phyloP scores from a whole-genome alignment of 2,797 vertebrate genomes.

The Knipowitschia caucasica region DNA sequence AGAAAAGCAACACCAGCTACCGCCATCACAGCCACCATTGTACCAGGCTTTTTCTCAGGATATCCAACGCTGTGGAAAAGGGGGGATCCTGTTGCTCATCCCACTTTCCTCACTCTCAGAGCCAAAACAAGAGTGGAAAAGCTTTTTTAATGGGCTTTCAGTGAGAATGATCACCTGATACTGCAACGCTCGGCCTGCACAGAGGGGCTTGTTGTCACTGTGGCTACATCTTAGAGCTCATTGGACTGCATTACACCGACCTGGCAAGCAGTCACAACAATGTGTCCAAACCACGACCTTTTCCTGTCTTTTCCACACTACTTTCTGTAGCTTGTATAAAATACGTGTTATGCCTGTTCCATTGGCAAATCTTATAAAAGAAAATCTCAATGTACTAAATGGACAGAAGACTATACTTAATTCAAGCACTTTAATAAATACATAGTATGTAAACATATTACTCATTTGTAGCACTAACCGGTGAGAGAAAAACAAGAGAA shows the following conservation, averaged over 20 bases:
- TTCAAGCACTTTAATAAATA: no score
- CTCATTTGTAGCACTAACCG: no score
- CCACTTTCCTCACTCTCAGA: constrained; percentile 55
- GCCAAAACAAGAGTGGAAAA: constrained; percentile 64
- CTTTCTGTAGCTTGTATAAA: neutral
- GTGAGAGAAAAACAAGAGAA: no score
- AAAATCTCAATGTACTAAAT: no score
- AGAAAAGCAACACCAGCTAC: constrained; percentile 66
- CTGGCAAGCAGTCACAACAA: constrained; percentile 51
- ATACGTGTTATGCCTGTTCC: no score
- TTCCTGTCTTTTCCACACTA: constrained; percentile 14
- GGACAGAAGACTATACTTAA: no score
- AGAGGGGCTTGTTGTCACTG: constrained; percentile 64
- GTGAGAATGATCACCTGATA: constrained; percentile 71
- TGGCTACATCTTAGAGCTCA: constrained; percentile 42
- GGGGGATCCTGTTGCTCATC: constrained; percentile 68
- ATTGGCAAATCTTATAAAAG: no score
- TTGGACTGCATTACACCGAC: constrained; percentile 54
- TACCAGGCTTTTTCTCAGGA: constrained; percentile 77
- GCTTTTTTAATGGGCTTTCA: constrained; percentile 68
- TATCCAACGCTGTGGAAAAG: constrained; percentile 75
- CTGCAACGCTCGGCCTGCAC: constrained; percentile 56
- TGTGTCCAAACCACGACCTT: constrained; percentile 46
- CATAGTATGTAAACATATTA: no score
- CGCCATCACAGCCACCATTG: constrained; percentile 78